Conservation (phyloP, 30 jellyfish, hydroid and myxozoan species). For the Rhopilema esculentum region DNA sequence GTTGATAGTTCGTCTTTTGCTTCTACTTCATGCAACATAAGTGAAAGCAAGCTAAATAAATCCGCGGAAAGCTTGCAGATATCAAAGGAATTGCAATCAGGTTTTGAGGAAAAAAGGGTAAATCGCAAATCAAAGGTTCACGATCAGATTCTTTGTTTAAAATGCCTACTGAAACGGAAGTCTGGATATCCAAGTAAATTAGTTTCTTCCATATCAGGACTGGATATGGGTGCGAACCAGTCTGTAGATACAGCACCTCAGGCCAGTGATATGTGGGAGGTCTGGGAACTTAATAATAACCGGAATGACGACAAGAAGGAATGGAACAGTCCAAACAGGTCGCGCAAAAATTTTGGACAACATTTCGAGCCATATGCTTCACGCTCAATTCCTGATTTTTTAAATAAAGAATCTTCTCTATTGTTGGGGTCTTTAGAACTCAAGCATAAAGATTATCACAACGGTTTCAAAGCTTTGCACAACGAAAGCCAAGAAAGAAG, state of each 20-base stretch:
- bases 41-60: neutral
- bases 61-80: neutral
- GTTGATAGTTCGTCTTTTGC: neutral
- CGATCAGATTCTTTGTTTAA: neutral
- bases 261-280: conserved; percentile 48
- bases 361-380: neutral
- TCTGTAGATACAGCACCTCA: neutral
- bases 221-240: conserved; percentile 48
- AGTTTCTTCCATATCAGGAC: neutral
- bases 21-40: neutral
- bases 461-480: neutral
- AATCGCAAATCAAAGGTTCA: neutral
- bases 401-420: neutral
- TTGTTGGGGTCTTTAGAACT: neutral
- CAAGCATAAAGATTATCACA: neutral
- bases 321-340: conserved; percentile 57
- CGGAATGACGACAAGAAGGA: conserved; percentile 31
- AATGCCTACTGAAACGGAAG: conserved; percentile 13
- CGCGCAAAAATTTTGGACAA: neutral
- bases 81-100: neutral
- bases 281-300: conserved; percentile 57
- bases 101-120: neutral
- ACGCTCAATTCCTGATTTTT: conserved; percentile 19
- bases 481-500: neutral
- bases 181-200: neutral